Conservation (phyloP, 2,888 invertebrate species). For the Drosophila neotestacea region DNA sequence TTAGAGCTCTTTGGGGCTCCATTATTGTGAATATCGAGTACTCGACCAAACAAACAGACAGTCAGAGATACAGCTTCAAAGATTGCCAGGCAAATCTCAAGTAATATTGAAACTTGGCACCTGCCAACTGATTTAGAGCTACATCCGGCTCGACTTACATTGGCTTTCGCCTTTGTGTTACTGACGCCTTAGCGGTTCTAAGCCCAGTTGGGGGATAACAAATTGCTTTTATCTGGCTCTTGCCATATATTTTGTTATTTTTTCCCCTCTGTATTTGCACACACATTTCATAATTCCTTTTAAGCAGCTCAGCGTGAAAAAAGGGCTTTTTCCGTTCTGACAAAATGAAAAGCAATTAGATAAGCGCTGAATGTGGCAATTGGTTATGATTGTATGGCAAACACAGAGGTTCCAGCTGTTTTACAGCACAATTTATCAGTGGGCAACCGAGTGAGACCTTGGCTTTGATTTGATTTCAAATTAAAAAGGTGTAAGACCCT, state of each 20-base stretch:
- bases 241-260: conserved; percentile 14
- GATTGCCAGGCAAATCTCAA: conserved; percentile 35
- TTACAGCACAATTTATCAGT: conserved; percentile 7
- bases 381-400: conserved; percentile 49
- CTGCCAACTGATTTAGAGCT: conserved; percentile 42
- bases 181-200: conserved; percentile 39
- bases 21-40: conserved; percentile 74
- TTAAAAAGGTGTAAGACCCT: conserved; percentile 2
- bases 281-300: conserved; percentile 62
- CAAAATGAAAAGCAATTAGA: conserved; percentile 73
- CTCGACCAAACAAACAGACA: conserved; percentile 22
- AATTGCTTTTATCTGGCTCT: conserved; percentile 61
- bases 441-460: not conserved
- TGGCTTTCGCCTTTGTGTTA: conserved; percentile 53
- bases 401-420: conserved; percentile 30
- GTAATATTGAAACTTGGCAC: conserved; percentile 20
- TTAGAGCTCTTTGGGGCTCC: conserved; percentile 71
- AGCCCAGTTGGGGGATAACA: conserved; percentile 59
- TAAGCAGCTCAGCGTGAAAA: conserved; percentile 67
- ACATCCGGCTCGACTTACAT: conserved; percentile 39
- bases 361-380: conserved; percentile 65
- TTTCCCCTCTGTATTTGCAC: conserved; percentile 10
- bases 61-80: conserved; percentile 20
- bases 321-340: conserved; percentile 53
- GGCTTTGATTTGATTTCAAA: conserved; percentile 16